Conservation (phyloP, 2,888 invertebrate genomes). For the Odontocolon sp. region DNA sequence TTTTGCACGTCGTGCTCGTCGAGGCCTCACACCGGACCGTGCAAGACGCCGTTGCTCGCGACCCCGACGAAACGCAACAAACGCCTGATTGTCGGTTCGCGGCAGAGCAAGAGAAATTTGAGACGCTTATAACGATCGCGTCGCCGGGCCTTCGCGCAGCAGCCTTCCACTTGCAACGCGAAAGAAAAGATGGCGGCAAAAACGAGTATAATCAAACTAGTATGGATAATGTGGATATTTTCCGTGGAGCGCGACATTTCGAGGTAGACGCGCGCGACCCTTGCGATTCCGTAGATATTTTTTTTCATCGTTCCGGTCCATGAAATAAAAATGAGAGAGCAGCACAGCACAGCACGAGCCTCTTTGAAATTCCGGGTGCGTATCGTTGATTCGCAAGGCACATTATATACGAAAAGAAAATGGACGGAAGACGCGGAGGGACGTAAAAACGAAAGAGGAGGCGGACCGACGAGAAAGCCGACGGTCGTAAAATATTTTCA, state of each 20-base stretch:
- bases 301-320: no score
- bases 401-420: constrained; percentile 26
- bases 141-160: neutral
- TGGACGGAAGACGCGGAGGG: neutral
- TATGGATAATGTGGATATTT: no score
- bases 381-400: neutral
- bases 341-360: no score
- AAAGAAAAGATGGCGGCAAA: neutral
- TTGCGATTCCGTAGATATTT: no score
- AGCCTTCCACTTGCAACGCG: neutral
- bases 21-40: constrained; percentile 74
- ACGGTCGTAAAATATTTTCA: constrained; percentile 42
- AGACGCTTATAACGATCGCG: constrained; percentile 71
- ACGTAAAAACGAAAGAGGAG: neutral
- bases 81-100: constrained; percentile 74
- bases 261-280: no score
- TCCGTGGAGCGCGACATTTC: no score
- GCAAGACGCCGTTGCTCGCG: constrained; percentile 76
- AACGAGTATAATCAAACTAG: neutral
- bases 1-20: constrained; percentile 77
- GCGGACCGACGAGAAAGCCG: constrained; percentile 23
- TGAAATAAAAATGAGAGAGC: no score
- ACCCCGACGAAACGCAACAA: constrained; percentile 78
- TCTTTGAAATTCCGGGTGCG: no score
- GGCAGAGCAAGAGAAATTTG: constrained; percentile 78